Evolutionary conservation across 2,888 invertebrate species (phyloP).

Genomic region (Apeira syringaria): DNA sequence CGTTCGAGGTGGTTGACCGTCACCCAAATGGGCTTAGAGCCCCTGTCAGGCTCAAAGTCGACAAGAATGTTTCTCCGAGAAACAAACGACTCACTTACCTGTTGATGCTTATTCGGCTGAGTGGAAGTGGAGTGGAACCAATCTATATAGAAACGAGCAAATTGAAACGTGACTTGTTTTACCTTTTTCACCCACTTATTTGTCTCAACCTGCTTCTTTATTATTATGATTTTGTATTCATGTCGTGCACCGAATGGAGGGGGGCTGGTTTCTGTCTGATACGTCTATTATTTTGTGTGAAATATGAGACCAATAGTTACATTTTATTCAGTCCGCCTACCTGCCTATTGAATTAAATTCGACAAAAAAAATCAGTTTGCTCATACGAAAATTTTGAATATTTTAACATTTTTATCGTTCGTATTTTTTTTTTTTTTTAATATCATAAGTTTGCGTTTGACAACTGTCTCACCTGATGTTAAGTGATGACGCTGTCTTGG

Average conservation of each 20-base stretch:
- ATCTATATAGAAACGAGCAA: constrained; percentile 44
- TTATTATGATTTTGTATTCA: constrained; percentile 43
- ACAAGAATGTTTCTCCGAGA: constrained; percentile 57
- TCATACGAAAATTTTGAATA: no score
- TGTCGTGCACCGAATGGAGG: constrained; percentile 45
- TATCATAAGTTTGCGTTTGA: no score
- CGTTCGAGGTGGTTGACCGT: constrained; percentile 41
- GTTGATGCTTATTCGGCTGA: constrained; percentile 60
- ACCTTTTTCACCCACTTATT: constrained; percentile 35
- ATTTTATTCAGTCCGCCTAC: constrained; percentile 7
- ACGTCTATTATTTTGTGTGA: constrained; percentile 32
- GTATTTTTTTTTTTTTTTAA: no score
- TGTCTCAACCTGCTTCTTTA: constrained; percentile 54
- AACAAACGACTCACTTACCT: constrained; percentile 77
- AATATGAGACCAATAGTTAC: constrained; percentile 33
- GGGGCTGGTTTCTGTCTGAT: constrained; percentile 32
- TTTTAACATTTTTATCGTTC: no score
- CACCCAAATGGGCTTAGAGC: constrained; percentile 36
- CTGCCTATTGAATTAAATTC: constrained; percentile 6
- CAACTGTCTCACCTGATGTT: no score
- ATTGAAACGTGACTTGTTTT: constrained; percentile 56
- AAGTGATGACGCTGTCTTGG: no score
- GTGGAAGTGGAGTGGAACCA: constrained; percentile 50
- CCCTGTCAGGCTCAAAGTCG: constrained; percentile 54
- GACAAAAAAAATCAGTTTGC: no score